phyloP scores from a whole-genome alignment of 1,140 invertebrate species.

The Neodiprion fabricii region DNA sequence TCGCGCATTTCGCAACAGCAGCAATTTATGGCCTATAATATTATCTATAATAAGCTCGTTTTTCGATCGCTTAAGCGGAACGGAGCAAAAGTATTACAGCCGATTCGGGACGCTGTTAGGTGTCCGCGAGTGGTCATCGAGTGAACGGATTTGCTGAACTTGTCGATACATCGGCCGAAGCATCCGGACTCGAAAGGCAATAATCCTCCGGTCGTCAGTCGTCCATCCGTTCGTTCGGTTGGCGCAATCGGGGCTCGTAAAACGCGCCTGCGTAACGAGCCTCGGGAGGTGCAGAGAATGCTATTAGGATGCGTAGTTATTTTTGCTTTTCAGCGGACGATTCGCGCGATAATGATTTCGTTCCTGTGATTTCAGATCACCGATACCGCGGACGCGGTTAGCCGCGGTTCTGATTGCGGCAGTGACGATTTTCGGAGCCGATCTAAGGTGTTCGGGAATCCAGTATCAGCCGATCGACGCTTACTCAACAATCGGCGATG shows the following conservation, averaged over 20 bases:
- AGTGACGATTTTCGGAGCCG: conserved; percentile 9
- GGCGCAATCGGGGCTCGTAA: too few species aligned
- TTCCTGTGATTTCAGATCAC: conserved; percentile 23
- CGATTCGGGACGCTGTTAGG: too few species aligned
- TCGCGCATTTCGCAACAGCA: too few species aligned
- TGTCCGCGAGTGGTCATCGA: too few species aligned
- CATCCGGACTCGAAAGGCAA: background rate
- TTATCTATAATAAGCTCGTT: too few species aligned
- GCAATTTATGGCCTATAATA: too few species aligned
- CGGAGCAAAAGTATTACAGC: too few species aligned
- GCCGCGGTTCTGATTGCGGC: conserved; percentile 7
- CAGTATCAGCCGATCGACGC: conserved; percentile 51
- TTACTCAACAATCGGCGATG: conserved; percentile 59
- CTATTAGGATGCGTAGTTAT: background rate
- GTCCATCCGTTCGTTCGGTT: background rate
- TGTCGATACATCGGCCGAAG: too few species aligned
- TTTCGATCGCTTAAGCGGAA: too few species aligned
- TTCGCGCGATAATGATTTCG: conserved; percentile 1
- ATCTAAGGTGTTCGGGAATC: conserved; percentile 32
- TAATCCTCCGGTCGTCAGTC: background rate
- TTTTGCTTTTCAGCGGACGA: background rate
- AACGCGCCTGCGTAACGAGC: background rate
- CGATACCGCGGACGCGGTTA: conserved; percentile 16
- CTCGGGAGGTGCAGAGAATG: background rate
- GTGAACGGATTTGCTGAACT: too few species aligned